These are phyloP conservation scores for Clanis bilineata DNA, from an alignment of 2,888 invertebrate species.

Conservation along the genomic window DNA sequence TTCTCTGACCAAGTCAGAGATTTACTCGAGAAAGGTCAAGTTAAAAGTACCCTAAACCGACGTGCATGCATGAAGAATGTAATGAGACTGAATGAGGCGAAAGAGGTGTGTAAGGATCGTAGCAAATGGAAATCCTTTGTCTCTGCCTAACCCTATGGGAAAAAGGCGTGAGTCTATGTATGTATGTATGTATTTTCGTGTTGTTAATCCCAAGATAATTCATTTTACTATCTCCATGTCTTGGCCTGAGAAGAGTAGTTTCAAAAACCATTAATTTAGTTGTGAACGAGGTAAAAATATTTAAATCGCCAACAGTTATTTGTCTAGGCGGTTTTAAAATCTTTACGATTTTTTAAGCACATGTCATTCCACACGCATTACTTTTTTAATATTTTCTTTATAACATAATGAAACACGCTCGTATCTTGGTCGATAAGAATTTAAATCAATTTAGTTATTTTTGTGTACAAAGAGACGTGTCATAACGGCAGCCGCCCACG, in stretches of 20 bases:
- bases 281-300: background rate
- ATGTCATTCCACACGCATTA: background rate
- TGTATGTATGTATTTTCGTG: background rate
- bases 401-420: background rate
- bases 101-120: no score
- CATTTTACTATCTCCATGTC: background rate
- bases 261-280: background rate
- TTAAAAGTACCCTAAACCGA: no score
- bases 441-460: slow-evolving; percentile 25
- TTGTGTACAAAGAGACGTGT: slow-evolving; percentile 23
- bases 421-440: slow-evolving; percentile 7
- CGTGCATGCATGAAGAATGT: no score
- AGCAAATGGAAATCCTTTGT: no score
- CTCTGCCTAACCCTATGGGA: no score
- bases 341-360: slow-evolving; percentile 1
- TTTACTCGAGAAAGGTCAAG: no score
- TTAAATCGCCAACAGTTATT: background rate
- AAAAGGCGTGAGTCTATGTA: no score
- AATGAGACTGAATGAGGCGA: no score
- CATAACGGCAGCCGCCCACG: slow-evolving; percentile 53
- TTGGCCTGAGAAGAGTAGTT: background rate
- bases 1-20: no score
- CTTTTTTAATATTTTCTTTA: background rate
- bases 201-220: background rate
- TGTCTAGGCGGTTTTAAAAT: background rate